Evolutionary conservation across 2,113 vertebrate genomes (phyloP), one percentile per base, ranked within the genome.

Genomic region (Stigmatopora nigra): DNA sequence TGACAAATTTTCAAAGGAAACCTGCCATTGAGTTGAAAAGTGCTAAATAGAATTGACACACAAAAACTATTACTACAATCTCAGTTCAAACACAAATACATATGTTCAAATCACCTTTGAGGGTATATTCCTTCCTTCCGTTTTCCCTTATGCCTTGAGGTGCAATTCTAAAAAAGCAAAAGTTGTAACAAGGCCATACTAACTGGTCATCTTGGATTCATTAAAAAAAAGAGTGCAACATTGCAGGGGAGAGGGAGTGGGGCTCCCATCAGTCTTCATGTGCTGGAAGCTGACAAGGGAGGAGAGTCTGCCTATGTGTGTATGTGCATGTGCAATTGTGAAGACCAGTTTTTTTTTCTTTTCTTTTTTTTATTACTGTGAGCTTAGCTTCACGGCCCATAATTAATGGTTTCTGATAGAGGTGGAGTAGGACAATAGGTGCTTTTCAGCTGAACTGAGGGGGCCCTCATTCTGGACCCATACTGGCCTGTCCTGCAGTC

Each of bases 351-450:
- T 72, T 77, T 31, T 31, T 31, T 31, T 69, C 78, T 84, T 71
- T 60, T 63, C 71, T 77, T 31, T 31, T 31, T 31, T 69, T 79
- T 84, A 70, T 75, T 73, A 85, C 73, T 87, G 67, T 70, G 84
- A 85, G 82, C 91, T 79, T 84, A 91, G 92, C 90, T 93, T 92
- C 85, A 76, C 86, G 78, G 92, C 92, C 92, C 93, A 95, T 96
- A 96, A 97, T 96, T 94, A 95, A 98, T 95, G 90, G 90, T 91
- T 91, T 90, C 93, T 93, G 91, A 91, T 93, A 89, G 88, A 92
- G 91, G 88, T 89, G 86, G 86, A 83, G 83, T 68, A 41, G 88
- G 92, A 97, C 94, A 98, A 97, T 93, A 92, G 92, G 88, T 84
- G 90, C 89, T 89, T 94, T 97, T 98, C 92, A 97, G 89, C 51